A percentile compares a stretch with the other conserved stretches of the same genome.
These are phyloP conservation scores for Tarsius wallacei DNA, from an alignment of 2,797 vertebrate species.

Conservation along the genomic window DNA sequence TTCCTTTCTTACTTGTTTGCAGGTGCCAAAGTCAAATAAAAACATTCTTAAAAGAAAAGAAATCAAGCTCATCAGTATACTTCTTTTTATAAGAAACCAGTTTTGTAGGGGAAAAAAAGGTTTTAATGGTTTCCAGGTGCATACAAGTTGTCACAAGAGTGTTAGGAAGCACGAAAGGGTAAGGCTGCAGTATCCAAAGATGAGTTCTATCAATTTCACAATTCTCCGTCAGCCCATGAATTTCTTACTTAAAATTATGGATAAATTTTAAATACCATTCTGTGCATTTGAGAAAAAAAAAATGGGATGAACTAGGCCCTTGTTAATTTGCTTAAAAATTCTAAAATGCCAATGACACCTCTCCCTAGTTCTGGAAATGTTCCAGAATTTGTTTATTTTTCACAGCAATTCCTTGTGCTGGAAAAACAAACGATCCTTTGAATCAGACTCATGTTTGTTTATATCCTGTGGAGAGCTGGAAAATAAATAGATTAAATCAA, in stretches of 20 bases:
- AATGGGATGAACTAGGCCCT: background rate
- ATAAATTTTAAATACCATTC: background rate
- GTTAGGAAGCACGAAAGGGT: background rate
- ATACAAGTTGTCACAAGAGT: background rate
- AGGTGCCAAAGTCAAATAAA: background rate
- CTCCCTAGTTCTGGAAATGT: background rate
- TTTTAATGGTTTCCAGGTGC: background rate
- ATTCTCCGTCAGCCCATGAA: background rate
- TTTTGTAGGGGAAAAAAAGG: background rate
- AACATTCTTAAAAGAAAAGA: background rate
- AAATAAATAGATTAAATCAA: slow-evolving; percentile 1
- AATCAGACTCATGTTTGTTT: slow-evolving; percentile 58
- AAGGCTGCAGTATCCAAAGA: background rate
- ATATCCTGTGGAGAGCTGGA: background rate
- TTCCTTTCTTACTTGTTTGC: background rate
- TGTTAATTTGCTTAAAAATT: slow-evolving; percentile 17
- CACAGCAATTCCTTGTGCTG: background rate
- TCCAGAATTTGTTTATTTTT: slow-evolving; percentile 30
- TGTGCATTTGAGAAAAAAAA: slow-evolving; percentile 32
- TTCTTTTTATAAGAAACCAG: background rate
- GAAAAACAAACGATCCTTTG: slow-evolving; percentile 51
- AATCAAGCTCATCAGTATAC: background rate
- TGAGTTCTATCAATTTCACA: background rate
- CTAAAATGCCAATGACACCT: background rate
- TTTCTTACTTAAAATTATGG: background rate